Conservation (phyloP, 2,888 invertebrate genomes). For the Nematopogon swammerdamellus region DNA sequence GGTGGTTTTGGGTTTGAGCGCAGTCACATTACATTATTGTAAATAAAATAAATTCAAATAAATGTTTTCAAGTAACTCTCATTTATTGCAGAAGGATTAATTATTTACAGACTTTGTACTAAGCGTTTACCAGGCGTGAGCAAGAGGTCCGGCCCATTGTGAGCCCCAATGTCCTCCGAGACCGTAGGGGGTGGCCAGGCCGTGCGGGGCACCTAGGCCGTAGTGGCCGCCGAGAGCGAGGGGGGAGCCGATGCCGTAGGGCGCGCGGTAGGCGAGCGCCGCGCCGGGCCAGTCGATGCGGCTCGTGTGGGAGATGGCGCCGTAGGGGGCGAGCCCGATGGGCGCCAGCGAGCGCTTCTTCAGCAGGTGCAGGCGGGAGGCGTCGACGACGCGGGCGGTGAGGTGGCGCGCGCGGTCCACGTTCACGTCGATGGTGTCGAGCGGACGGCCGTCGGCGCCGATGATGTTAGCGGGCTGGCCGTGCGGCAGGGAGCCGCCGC, state of each 20-base stretch:
- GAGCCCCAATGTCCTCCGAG: constrained; percentile 8
- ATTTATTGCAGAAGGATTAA: background rate
- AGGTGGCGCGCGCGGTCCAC: constrained; percentile 40
- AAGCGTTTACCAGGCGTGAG: constrained; percentile 9
- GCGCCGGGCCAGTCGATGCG: constrained; percentile 22
- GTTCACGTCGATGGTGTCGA: constrained; percentile 46
- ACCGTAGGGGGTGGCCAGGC: constrained; percentile 4
- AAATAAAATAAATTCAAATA: too few species aligned
- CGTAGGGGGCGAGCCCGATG: too few species aligned
- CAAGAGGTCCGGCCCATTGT: constrained; percentile 16
- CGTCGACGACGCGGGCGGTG: constrained; percentile 35
- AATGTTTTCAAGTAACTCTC: background rate
- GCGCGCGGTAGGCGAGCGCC: constrained; percentile 20
- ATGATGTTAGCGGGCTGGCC: constrained; percentile 44
- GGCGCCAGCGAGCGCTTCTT: constrained; percentile 37
- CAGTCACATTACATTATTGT: too few species aligned
- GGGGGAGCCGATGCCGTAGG: constrained; percentile 6
- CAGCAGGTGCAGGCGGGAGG: constrained; percentile 23
- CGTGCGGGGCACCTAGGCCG: constrained; percentile 3
- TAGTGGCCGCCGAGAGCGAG: constrained; percentile 3
- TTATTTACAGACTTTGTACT: background rate
- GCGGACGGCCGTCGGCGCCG: constrained; percentile 42
- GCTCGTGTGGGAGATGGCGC: constrained; percentile 23
- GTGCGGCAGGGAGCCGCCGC: constrained; percentile 26
- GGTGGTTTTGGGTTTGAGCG: too few species aligned